Evolutionary conservation across 2,888 invertebrate genomes (phyloP).

Genomic region (Drosophila nr. medialis): DNA sequence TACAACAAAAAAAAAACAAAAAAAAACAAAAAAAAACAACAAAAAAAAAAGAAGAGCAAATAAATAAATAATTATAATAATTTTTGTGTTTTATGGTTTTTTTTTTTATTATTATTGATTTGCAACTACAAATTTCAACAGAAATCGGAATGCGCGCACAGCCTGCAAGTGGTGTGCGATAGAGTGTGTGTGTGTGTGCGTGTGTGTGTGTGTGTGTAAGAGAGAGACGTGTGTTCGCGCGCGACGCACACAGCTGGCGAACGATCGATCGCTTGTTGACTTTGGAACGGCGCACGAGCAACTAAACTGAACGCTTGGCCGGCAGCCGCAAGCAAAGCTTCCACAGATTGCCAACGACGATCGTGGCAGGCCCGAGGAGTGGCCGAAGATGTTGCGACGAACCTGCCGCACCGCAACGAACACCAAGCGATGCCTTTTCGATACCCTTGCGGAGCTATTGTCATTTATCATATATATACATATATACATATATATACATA

Average conservation of each 20-base stretch:
- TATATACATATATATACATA: not conserved
- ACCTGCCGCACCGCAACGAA: constrained; percentile 17
- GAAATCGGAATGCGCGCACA: constrained; percentile 32
- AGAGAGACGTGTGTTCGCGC: constrained; percentile 16
- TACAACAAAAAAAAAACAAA: not conserved
- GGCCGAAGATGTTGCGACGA: constrained; percentile 23
- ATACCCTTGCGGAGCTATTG: constrained; percentile 1
- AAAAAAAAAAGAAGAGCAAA: not conserved
- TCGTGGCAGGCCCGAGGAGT: constrained; percentile 35
- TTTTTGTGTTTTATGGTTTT: not conserved
- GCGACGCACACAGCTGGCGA: constrained; percentile 18
- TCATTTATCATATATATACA: no score
- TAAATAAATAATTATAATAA: constrained; percentile 22
- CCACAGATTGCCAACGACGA: constrained; percentile 17
- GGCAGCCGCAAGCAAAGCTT: constrained; percentile 69
- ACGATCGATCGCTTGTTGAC: constrained; percentile 69
- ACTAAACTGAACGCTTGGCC: constrained; percentile 55
- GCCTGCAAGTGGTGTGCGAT: constrained; percentile 1
- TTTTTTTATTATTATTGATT: constrained; percentile 10
- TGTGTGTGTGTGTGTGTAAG: constrained; percentile 8
- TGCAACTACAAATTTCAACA: constrained; percentile 9
- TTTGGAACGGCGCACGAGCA: constrained; percentile 77
- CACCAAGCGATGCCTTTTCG: constrained; percentile 12
- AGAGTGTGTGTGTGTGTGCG: not conserved
- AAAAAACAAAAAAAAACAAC: no score